Evolutionary conservation across 2,797 vertebrate species (phyloP), one percentile per base, ranked within the genome.

Genomic region (Cichlasoma orientale): DNA sequence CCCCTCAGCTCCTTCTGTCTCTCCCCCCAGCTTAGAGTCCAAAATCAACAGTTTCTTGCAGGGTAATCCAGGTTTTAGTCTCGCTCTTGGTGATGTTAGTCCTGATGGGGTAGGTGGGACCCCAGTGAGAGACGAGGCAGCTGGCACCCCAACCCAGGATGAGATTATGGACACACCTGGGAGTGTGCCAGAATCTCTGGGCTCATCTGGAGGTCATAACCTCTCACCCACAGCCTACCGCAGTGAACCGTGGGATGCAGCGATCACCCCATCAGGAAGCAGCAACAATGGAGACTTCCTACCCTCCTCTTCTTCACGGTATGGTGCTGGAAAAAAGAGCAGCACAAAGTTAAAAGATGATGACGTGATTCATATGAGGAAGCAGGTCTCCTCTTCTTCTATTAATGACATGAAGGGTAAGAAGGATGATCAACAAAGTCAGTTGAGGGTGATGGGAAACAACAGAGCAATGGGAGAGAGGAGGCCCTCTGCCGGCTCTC

Each of bases 21-120:
- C 94, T 36, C 95, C 96, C 1, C 96, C 96, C 1, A 99, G 98
- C 74, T 92, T 99, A 84, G 98, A 99, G 86, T 97, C 98, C 77
- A 99, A 99, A 93, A 99, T 99, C 81, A 98, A 99, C 94, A 99
- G 97, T 84, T 99, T 99, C 92, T 88, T 99, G 83, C 98, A 99
- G 94, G 98, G 97, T 25, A 99, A 99, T 81, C 98, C 98, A 0
- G 97, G 97, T 18, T 99, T 99, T 87, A 97, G 97, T 1, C 95
- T 99, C 6, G 97, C 97, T 75, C 93, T 97, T 13, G 95, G 94
- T 2, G 95, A 95, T 1, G 84, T 83, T 50, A 96, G 95, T 56
- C 95, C 95, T 1, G 98, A 99, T 66, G 98, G 97, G 1, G 96
- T 96, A 5, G 98, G 98, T 0, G 97, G 98, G 3, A 99, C 98